Evolutionary conservation across 2,797 vertebrate genomes (phyloP).

Genomic region (Lutjanus campechanus): DNA sequence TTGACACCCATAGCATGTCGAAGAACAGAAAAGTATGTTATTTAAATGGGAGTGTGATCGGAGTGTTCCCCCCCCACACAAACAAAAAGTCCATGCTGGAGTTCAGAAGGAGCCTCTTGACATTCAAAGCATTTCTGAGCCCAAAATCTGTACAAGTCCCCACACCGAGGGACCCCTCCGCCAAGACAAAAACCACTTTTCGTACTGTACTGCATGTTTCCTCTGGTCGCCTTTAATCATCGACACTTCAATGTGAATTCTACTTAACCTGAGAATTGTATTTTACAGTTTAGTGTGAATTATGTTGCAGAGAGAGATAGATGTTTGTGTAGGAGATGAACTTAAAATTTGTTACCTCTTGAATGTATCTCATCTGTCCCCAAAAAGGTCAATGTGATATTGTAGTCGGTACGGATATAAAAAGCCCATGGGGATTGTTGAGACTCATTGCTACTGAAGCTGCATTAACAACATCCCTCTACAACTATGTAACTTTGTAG

Average conservation of each 20-base stretch:
- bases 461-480: slow-evolving; percentile 62
- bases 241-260: slow-evolving; percentile 59
- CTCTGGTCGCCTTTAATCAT: slow-evolving; percentile 64
- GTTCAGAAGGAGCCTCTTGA: slow-evolving; percentile 13
- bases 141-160: slow-evolving; percentile 32
- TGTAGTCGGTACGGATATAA: slow-evolving; percentile 47
- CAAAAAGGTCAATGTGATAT: slow-evolving; percentile 55
- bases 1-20: slow-evolving; percentile 53
- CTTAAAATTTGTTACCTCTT: slow-evolving; percentile 63
- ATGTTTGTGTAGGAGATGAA: slow-evolving; percentile 49
- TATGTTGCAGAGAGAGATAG: slow-evolving; percentile 46
- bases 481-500: slow-evolving; percentile 63
- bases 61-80: neutral
- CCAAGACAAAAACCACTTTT: slow-evolving; percentile 62
- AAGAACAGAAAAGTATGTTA: slow-evolving; percentile 60
- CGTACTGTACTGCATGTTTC: slow-evolving; percentile 73
- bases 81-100: slow-evolving; percentile 2
- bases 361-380: slow-evolving; percentile 75
- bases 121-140: slow-evolving; percentile 67
- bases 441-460: slow-evolving; percentile 47
- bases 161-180: slow-evolving; percentile 6
- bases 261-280: slow-evolving; percentile 56
- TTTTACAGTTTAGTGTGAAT: slow-evolving; percentile 56
- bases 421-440: slow-evolving; percentile 40
- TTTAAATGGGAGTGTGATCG: slow-evolving; percentile 38